Conservation (phyloP, 2,797 vertebrate species). For the Furcifer pardalis region DNA sequence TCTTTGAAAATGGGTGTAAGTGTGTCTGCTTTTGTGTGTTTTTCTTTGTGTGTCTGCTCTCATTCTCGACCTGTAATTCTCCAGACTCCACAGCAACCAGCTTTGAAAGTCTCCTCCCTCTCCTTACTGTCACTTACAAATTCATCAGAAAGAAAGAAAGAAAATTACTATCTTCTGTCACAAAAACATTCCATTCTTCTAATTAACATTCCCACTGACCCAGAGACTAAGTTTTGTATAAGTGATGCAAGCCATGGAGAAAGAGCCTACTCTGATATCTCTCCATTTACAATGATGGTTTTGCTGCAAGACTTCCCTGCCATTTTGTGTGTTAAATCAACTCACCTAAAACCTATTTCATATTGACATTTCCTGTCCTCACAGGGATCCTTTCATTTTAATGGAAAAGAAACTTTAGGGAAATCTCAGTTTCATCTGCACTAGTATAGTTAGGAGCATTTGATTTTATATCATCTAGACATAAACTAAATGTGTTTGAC, state of each 20-base stretch:
- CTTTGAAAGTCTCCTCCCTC: background rate
- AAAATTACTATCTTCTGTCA: slow-evolving; percentile 73
- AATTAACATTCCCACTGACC: slow-evolving; percentile 92
- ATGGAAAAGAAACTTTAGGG: slow-evolving; percentile 37
- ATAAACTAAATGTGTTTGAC: background rate
- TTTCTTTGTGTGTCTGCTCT: background rate
- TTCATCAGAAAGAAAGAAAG: slow-evolving; percentile 75
- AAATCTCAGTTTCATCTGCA: slow-evolving; percentile 38
- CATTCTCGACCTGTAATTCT: background rate
- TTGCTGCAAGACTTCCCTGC: slow-evolving; percentile 61
- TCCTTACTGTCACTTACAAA: slow-evolving; percentile 79
- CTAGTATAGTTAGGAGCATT: background rate
- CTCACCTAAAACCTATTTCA: slow-evolving; percentile 80
- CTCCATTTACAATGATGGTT: slow-evolving; percentile 74
- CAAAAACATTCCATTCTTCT: slow-evolving; percentile 77
- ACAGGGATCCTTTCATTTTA: slow-evolving; percentile 47
- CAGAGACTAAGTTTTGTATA: slow-evolving; percentile 77
- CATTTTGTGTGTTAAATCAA: slow-evolving; percentile 84
- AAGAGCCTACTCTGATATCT: slow-evolving; percentile 61
- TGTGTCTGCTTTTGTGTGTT: background rate
- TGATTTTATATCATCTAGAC: background rate
- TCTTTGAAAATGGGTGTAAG: too few species aligned
- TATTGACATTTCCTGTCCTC: slow-evolving; percentile 56
- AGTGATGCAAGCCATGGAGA: slow-evolving; percentile 26
- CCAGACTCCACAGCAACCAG: background rate